Percentiles rank a stretch among this genome's conserved stretches.
phyloP scores from a whole-genome alignment of 2,888 invertebrate species.

The Patella caerulea region DNA sequence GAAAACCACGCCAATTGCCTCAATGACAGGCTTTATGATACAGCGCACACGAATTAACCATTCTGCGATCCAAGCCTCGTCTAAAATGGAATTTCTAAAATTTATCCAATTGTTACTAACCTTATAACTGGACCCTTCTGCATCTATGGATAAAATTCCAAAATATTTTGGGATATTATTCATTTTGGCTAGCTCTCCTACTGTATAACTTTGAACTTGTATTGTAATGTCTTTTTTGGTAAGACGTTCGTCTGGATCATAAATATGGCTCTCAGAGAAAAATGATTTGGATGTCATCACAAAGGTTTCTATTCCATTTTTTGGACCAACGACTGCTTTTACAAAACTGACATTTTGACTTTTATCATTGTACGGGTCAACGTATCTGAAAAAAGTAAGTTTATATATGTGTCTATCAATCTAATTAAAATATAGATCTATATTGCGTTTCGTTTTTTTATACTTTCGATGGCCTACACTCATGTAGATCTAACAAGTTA shows the following conservation, averaged over 20 bases:
- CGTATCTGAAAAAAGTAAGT: slow-evolving; percentile 33
- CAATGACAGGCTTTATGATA: no score
- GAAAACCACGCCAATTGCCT: no score
- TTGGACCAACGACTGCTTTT: slow-evolving; percentile 45
- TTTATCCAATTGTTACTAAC: slow-evolving; percentile 32
- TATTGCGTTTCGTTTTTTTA: no score
- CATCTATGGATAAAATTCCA: slow-evolving; percentile 61
- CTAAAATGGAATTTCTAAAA: no score
- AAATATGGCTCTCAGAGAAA: slow-evolving; percentile 53
- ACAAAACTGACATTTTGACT: slow-evolving; percentile 49
- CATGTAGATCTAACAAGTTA: no score
- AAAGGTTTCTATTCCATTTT: slow-evolving; percentile 49
- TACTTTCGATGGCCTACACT: no score
- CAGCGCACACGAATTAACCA: no score
- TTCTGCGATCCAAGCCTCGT: no score
- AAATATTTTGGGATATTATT: slow-evolving; percentile 52
- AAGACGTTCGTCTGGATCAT: background rate
- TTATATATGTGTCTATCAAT: no score
- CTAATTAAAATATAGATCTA: no score
- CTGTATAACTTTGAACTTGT: slow-evolving; percentile 47
- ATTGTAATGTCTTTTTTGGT: slow-evolving; percentile 24
- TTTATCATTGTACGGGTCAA: slow-evolving; percentile 41
- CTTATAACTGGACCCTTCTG: slow-evolving; percentile 56
- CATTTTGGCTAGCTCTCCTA: slow-evolving; percentile 44
- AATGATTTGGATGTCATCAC: slow-evolving; percentile 41